Evolutionary conservation across 1,140 invertebrate species (phyloP), one percentile per base, ranked within the genome.

Genomic region (Radopholus similis): DNA sequence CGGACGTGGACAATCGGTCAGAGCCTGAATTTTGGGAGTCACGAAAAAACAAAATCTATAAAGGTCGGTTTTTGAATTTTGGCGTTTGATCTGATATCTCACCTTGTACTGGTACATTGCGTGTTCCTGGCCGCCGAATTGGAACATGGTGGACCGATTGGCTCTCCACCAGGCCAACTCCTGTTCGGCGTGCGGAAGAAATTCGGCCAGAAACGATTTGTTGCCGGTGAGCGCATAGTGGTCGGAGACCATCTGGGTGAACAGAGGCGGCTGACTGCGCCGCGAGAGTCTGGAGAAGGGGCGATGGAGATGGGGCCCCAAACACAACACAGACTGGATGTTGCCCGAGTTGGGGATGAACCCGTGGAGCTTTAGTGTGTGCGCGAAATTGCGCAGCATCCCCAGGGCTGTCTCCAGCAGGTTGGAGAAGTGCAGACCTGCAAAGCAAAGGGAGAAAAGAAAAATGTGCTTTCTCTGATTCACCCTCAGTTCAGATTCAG

Each of bases 261-360:
- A 83, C 38, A 93, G 86, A 0, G 92, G 92, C 0, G 91, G 91
- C 74, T 94, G 91, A 0, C 90, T 91, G 80, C 90, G 86, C 85
- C 70, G 37, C 18, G 70, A 72, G 6, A 72, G 56, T 34, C 69
- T 72, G 37, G 32, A 34, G 26, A 30, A 32, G n/a, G 18, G 11
- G 30, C 23, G 13, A 68, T 66, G 6, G 9, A 30, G 21, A 26
- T 47, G n/a, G 23, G 9, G 1, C 32, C 11, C 23, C 23, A 49
- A 32, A n/a, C 32, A 23, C 44, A 37, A 51, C 21, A 86, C 84
- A 80, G 92, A 94, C 73, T 94, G 93, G 23, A 93, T 86, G 53
- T 92, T 85, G 0, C 91, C 91, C 0, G 91, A 92, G 75, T 94
- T 94, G 0, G 92, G 92, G 66, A 95, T 90, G 77, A 90, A 89